Conservation (phyloP, 2,888 invertebrate species). For the Acrobasis repandana region DNA sequence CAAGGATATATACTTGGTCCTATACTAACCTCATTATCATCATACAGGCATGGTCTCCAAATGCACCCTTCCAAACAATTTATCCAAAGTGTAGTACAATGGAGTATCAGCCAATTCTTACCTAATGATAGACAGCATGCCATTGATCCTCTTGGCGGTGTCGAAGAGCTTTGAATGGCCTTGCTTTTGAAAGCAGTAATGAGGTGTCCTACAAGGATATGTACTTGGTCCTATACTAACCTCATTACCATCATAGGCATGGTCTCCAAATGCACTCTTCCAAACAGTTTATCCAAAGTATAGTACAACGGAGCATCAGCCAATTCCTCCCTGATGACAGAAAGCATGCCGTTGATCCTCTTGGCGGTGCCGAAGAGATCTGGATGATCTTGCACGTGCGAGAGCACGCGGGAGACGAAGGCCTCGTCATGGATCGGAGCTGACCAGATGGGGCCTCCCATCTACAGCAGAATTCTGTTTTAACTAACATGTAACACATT, state of each 20-base stretch:
- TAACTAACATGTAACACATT: too few relatives aligned
- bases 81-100: slow-evolving; percentile 93
- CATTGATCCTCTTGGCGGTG: slow-evolving; percentile 90
- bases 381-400: slow-evolving; percentile 63
- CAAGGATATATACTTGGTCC: background rate
- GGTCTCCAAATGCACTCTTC: slow-evolving; percentile 86
- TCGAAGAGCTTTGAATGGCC: slow-evolving; percentile 74
- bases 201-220: background rate
- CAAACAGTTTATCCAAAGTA: slow-evolving; percentile 89
- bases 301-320: slow-evolving; percentile 94
- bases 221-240: slow-evolving; percentile 54
- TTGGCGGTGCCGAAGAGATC: slow-evolving; percentile 86
- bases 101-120: slow-evolving; percentile 94
- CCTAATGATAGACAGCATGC: slow-evolving; percentile 89
- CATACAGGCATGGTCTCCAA: slow-evolving; percentile 87
- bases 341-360: slow-evolving; percentile 91
- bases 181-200: slow-evolving; percentile 33
- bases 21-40: slow-evolving; percentile 83
- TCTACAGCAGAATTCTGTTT: slow-evolving; percentile 63
- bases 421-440: slow-evolving; percentile 90
- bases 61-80: slow-evolving; percentile 88
- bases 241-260: slow-evolving; percentile 88
- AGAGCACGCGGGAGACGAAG: slow-evolving; percentile 89
- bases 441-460: slow-evolving; percentile 98
- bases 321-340: slow-evolving; percentile 92